A percentile compares a stretch with the other conserved stretches of the same genome.
Evolutionary conservation across 2,797 vertebrate species (phyloP).

Genomic region (Manis crassicaudata): DNA sequence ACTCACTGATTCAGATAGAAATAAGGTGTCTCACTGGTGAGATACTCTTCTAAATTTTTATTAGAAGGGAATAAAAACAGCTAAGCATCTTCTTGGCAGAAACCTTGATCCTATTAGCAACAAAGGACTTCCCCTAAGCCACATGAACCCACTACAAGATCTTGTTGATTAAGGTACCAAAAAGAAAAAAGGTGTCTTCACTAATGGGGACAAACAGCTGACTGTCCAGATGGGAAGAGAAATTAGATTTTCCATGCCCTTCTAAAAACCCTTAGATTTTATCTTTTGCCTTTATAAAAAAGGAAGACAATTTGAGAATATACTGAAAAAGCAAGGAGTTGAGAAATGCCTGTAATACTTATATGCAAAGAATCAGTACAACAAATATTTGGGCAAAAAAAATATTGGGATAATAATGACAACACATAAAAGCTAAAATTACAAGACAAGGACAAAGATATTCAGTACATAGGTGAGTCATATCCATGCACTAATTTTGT

Average conservation of each 20-base stretch:
- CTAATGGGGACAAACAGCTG: neutral
- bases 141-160: neutral
- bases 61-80: neutral
- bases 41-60: neutral
- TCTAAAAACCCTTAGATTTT: neutral
- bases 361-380: neutral
- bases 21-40: neutral
- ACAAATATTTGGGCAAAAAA: constrained; percentile 12
- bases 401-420: neutral
- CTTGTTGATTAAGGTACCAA: neutral
- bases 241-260: neutral
- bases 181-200: neutral
- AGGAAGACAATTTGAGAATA: constrained; percentile 6
- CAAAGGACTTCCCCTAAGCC: neutral
- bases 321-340: neutral
- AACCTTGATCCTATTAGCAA: neutral
- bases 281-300: constrained; percentile 15
- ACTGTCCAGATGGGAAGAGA: neutral
- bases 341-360: neutral
- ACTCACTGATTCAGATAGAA: neutral
- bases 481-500: neutral
- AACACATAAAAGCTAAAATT: neutral
- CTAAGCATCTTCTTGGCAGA: neutral
- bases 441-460: neutral
- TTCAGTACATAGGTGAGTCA: neutral